These are phyloP conservation scores for Peromyscus melanophrys DNA, from an alignment of 2,797 vertebrate species.

Conservation along the genomic window DNA sequence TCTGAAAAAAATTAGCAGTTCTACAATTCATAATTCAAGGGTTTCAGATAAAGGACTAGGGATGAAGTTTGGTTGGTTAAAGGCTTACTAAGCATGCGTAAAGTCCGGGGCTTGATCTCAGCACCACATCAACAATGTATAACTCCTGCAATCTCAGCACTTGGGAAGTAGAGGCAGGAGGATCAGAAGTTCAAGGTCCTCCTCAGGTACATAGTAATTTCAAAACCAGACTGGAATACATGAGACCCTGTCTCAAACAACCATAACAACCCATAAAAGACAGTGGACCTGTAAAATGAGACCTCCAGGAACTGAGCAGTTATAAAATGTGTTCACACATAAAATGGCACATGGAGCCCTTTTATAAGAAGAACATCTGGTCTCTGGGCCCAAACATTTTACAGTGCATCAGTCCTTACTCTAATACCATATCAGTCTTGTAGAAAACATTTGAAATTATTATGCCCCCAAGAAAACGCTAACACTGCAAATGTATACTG, in stretches of 20 bases:
- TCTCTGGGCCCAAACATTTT: neutral
- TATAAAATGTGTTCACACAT: neutral
- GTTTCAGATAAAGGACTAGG: slow-evolving; percentile 2
- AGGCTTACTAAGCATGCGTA: neutral
- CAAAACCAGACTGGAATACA: neutral
- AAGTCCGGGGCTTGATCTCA: neutral
- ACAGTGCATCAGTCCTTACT: neutral
- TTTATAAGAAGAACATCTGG: neutral
- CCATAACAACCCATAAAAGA: neutral
- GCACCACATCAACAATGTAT: neutral
- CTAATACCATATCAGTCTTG: neutral
- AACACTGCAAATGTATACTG: neutral
- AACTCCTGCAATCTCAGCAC: neutral
- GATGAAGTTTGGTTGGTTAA: neutral
- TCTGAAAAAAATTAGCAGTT: slow-evolving; percentile 20
- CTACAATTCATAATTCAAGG: neutral
- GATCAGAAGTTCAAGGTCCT: neutral
- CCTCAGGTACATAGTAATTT: neutral
- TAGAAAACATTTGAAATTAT: slow-evolving; percentile 42
- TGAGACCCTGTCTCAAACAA: neutral
- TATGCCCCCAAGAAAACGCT: neutral
- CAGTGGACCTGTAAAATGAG: neutral
- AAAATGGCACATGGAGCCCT: neutral
- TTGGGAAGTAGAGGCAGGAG: neutral
- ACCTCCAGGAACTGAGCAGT: neutral